phyloP scores from a whole-genome alignment of 2,797 vertebrate genomes.

The Acipenser transmontanus region DNA sequence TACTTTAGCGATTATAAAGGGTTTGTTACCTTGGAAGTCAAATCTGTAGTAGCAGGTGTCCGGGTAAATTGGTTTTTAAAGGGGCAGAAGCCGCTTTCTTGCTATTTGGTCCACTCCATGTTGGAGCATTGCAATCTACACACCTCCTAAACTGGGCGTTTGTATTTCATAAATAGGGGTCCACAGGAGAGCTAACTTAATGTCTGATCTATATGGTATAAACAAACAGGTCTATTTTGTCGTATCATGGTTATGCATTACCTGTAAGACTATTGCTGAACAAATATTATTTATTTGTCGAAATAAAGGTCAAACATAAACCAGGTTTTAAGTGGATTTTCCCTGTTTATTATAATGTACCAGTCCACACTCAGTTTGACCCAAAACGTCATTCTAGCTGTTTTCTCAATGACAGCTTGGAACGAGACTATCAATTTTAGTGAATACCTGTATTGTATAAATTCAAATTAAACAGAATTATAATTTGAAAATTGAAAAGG shows the following conservation, averaged over 20 bases:
- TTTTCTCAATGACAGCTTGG: constrained; percentile 63
- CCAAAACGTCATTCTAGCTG: constrained; percentile 59
- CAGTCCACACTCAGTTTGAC: constrained; percentile 60
- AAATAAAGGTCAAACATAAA: no score
- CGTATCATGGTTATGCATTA: no score
- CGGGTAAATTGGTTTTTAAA: constrained; percentile 62
- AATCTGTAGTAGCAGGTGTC: constrained; percentile 47
- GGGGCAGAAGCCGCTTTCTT: constrained; percentile 54
- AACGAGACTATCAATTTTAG: constrained; percentile 20
- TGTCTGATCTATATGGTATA: no score
- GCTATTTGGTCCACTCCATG: constrained; percentile 51
- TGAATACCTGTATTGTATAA: no score
- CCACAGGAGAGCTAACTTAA: background rate
- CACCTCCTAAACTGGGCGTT: constrained; percentile 54
- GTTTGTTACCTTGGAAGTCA: constrained; percentile 59
- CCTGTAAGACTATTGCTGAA: no score
- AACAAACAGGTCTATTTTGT: no score
- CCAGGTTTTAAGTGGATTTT: constrained; percentile 28
- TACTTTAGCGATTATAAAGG: constrained; percentile 30
- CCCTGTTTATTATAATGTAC: constrained; percentile 45
- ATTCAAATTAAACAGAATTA: background rate
- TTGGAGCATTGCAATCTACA: constrained; percentile 52
- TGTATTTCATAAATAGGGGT: constrained; percentile 18
- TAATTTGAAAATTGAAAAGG: no score
- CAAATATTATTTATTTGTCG: no score